A percentile compares a stretch with the other conserved stretches of the same genome.
Evolutionary conservation across 2,888 invertebrate genomes (phyloP).

Genomic region (Melanostoma scalare): DNA sequence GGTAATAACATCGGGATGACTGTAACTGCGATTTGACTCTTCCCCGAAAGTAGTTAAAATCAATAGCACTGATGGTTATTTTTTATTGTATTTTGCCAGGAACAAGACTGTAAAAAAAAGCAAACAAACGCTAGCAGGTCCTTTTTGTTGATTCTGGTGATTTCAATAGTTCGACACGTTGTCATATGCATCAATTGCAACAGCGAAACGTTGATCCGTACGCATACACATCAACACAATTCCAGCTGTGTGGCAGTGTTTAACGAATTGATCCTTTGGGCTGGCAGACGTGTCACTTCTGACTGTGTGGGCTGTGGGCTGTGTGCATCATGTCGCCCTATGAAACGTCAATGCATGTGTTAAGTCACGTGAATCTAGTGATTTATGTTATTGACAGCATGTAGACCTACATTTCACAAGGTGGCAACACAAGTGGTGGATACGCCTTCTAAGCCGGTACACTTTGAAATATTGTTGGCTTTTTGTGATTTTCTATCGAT

Average conservation of each 20-base stretch:
- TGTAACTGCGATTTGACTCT: slow-evolving; percentile 28
- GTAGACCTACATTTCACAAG: slow-evolving; percentile 69
- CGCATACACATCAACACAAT: neutral
- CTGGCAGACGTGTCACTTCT: slow-evolving; percentile 57
- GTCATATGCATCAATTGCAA: slow-evolving; percentile 62
- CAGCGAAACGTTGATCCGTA: slow-evolving; percentile 34
- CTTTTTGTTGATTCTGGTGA: slow-evolving; percentile 40
- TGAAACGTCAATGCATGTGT: slow-evolving; percentile 56
- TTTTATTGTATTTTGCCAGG: neutral
- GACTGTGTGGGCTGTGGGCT: neutral
- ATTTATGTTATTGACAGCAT: slow-evolving; percentile 66
- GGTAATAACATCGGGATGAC: slow-evolving; percentile 53
- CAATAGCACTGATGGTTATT: slow-evolving; percentile 55
- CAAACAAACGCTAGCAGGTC: neutral
- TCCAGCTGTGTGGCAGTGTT: slow-evolving; percentile 1
- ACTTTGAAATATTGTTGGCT: neutral
- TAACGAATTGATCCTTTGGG: slow-evolving; percentile 49
- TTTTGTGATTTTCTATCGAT: too few relatives aligned
- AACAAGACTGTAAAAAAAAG: neutral
- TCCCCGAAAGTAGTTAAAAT: slow-evolving; percentile 57
- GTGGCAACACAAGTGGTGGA: slow-evolving; percentile 63
- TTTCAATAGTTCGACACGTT: slow-evolving; percentile 55
- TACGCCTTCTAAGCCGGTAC: neutral
- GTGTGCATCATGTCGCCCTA: slow-evolving; percentile 8
- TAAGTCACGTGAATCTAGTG: slow-evolving; percentile 63